Base-by-base conservation (phyloP, 2,797 vertebrate species). In the Discoglossus pictus region DNA sequence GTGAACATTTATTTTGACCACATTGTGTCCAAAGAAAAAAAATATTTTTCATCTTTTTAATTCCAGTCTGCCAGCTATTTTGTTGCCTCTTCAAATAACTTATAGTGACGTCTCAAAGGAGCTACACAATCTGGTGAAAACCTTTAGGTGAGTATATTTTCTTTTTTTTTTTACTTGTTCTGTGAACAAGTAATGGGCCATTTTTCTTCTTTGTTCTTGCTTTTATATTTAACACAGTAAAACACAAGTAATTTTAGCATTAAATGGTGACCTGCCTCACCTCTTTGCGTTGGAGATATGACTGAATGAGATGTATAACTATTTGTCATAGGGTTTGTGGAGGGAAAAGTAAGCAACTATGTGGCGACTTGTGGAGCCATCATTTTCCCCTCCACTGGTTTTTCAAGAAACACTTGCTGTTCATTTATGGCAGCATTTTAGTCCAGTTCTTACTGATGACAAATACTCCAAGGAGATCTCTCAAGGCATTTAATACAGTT, bases 321-420 rank as follows among this genome's bases (percentile, higher is more conserved):
- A 71, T 21, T 23, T 67, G 3, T 51, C 24, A 5, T 13, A n/a
- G 27, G 35, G 67, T 40, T 13, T 12, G 12, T 38, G 16, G 62
- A 62, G 38, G 46, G 20, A 17, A 74, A 60, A 60, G 40, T 74
- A 68, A 78, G 77, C 69, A 84, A 75, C 73, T n/a, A 73, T 71
- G 68, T 82, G 63, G 74, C 72, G 71, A 80, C 74, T 55, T 78
- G 51, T 76, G 70, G 73, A 80, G 72, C 78, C 82, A 70, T 78
- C 0, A 80, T 80, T 78, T 90, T 91, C 90, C 87, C 86, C 84
- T 82, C 78, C 82, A 82, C 86, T 91, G 90, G 83, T 83, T 91
- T 88, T 83, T 90, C 84, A 88, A 84, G 86, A 86, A 92, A 88
- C 86, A 75, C 84, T 80, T 91, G 87, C 86, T 88, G 84, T 87